Evolutionary conservation across 2,888 invertebrate species (phyloP), one percentile per base, ranked within the genome.

Genomic region (Auanema freiburgensis): DNA sequence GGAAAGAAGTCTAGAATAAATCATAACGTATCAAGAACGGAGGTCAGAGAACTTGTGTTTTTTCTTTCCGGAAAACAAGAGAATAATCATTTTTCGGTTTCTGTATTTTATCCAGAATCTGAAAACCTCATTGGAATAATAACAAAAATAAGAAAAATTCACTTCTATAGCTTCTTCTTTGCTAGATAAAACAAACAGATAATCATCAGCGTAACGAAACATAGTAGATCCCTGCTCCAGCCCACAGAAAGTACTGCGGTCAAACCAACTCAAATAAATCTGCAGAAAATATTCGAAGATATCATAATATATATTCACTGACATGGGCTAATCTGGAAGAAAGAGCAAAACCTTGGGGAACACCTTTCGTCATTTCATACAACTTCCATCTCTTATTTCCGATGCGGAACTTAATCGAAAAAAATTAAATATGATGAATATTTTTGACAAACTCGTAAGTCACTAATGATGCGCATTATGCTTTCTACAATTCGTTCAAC

Each of bases 271-370:
- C 33, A 33, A 33, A 8, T 33, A 33, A 33, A 33, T 33, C 33
- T 33, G 33, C 14, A 33, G 3, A 12, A 23, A 14, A 14, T 24
- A 50, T 50, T 21, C 23, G 14, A 18, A 56, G 1, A 16, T 41
- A 21, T 46, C 33, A 21, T 11, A 40, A 5, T 21, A 24, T 6
- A 16, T 5, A 16, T n/a, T n/a, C n/a, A 25, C 56, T 42, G n/a
- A 62, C 62, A 49, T 62, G 62, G n/a, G 62, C 25, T n/a, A 62
- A 51, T 21, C 62, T 43, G 23, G 62, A 62, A 24, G 62, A 62
- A 14, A 62, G 62, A 21, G 57, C 33, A 21, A 49, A 62, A 12
- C 62, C 62, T 40, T 62, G 62, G 5, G 57, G 62, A 14, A 62
- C 62, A 16, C 62, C 62, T 49, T 62, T 62, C 12, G 41, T 33